Evolutionary conservation across 2,113 vertebrate species (phyloP), one percentile per base, ranked within the genome.

Genomic region (Pelecanoides urinatrix): DNA sequence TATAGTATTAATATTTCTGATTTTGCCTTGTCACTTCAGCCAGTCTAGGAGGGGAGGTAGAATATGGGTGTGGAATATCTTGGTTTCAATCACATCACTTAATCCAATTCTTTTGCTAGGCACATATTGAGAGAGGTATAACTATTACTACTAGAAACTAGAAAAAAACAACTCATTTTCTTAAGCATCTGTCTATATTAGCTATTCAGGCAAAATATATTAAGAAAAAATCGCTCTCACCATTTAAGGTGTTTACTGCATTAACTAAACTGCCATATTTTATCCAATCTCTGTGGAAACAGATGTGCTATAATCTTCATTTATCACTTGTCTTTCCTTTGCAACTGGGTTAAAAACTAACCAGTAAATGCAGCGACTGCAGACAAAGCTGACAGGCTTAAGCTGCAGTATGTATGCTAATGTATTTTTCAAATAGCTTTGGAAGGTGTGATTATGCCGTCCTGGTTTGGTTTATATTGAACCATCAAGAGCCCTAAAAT

Each of bases 251-350:
- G 56, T 79, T 74, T 72, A 71, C 73, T 67, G 21, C 42, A 40
- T 90, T 78, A 86, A 71, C 56, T 61, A 42, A 96, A 75, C 44
- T 55, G 84, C 19, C 36, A 17, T 86, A 36, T 75, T 95, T 91
- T 91, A 72, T 72, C 58, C 17, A 40, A 65, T 92, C 70, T 82
- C 44, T 73, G 59, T 47, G 36, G 27, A 91, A 93, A 65, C 36
- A 71, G 79, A 91, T 83, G 32, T 75, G 61, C 34, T 92, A 70
- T 77, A 65, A 91, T 91, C 27, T 68, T 84, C 70, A 86, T 74
- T 92, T 92, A 61, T 89, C 32, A n/a, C 73, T 82, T 71, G 8
- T 67, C 13, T 89, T 96, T 59, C 5, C n/a, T 71, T 68, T 81
- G 55, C 36, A 91, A 72, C 49, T 76, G 44, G 27, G n/a, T 85